Evolutionary conservation across 2,113 vertebrate species (phyloP).

Genomic region (Neoarius graeffei): DNA sequence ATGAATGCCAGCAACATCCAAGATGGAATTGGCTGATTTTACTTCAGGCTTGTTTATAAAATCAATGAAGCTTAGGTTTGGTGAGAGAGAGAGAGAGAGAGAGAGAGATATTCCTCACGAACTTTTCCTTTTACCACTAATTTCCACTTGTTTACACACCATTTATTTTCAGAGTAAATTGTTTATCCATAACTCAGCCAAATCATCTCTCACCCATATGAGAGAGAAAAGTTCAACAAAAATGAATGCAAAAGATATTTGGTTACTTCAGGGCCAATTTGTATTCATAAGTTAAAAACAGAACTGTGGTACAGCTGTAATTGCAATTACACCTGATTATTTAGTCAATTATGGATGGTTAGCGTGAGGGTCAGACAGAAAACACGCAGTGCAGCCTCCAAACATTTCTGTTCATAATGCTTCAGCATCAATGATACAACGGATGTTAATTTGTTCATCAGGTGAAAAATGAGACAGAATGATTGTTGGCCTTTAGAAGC

Average conservation of each 20-base stretch:
- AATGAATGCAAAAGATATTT: slow-evolving; percentile 16
- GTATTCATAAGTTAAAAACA: slow-evolving; percentile 75
- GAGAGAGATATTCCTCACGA: background rate
- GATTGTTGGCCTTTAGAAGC: slow-evolving; percentile 50
- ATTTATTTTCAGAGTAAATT: slow-evolving; percentile 17
- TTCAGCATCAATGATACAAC: slow-evolving; percentile 64
- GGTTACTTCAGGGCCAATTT: slow-evolving; percentile 68
- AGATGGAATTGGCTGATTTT: slow-evolving; percentile 47
- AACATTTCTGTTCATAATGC: slow-evolving; percentile 56
- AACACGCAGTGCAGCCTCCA: slow-evolving; percentile 56
- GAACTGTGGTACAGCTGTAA: slow-evolving; percentile 68
- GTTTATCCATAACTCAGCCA: background rate
- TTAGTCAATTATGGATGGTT: slow-evolving; percentile 75
- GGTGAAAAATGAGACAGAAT: slow-evolving; percentile 63
- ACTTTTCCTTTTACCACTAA: background rate
- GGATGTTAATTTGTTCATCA: slow-evolving; percentile 72
- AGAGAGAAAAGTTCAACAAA: slow-evolving; percentile 2
- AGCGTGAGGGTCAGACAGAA: slow-evolving; percentile 72
- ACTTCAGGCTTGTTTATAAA: slow-evolving; percentile 47
- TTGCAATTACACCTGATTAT: slow-evolving; percentile 76
- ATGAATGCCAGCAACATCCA: slow-evolving; percentile 54
- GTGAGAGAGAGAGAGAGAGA: background rate
- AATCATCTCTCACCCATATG: background rate
- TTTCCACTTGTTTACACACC: background rate
- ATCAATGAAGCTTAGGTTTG: background rate